These are phyloP conservation scores for Phaenicophaeus curvirostris DNA, from an alignment of 2,797 vertebrate species.

Conservation along the genomic window DNA sequence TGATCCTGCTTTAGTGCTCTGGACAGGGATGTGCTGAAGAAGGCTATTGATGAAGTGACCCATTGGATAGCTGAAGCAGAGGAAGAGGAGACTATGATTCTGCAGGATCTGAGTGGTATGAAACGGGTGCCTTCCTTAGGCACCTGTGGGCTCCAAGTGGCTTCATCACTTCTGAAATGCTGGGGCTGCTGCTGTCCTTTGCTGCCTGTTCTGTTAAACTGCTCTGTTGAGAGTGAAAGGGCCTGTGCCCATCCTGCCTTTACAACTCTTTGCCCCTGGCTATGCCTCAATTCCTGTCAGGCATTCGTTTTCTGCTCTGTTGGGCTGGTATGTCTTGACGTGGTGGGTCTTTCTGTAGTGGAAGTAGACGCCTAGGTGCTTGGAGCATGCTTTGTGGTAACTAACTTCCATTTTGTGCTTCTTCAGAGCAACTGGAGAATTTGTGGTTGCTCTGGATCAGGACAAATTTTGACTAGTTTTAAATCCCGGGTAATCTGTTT, in stretches of 20 bases:
- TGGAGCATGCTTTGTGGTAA: background rate
- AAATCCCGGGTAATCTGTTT: background rate
- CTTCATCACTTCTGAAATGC: background rate
- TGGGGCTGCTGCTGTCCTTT: background rate
- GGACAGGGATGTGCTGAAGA: constrained; percentile 72
- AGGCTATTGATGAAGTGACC: constrained; percentile 75
- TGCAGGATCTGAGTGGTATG: constrained; percentile 74
- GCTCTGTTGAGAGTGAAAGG: background rate
- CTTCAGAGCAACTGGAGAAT: background rate
- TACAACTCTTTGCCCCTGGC: background rate
- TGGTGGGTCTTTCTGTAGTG: background rate
- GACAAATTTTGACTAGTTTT: background rate
- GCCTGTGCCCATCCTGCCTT: background rate
- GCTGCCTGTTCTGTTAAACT: background rate
- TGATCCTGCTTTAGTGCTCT: constrained; percentile 15
- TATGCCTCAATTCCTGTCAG: background rate
- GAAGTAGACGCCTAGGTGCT: background rate
- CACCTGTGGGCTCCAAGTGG: background rate
- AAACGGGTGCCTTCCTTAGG: background rate
- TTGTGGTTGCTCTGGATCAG: background rate
- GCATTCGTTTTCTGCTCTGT: background rate
- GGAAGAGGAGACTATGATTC: constrained; percentile 72
- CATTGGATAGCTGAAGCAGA: constrained; percentile 73
- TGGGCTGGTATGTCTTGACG: background rate
- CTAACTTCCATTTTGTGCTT: background rate